A percentile compares a stretch with the other conserved stretches of the same genome.
Conservation (phyloP, 2,888 invertebrate species). For the Halictus quadricinctus region DNA sequence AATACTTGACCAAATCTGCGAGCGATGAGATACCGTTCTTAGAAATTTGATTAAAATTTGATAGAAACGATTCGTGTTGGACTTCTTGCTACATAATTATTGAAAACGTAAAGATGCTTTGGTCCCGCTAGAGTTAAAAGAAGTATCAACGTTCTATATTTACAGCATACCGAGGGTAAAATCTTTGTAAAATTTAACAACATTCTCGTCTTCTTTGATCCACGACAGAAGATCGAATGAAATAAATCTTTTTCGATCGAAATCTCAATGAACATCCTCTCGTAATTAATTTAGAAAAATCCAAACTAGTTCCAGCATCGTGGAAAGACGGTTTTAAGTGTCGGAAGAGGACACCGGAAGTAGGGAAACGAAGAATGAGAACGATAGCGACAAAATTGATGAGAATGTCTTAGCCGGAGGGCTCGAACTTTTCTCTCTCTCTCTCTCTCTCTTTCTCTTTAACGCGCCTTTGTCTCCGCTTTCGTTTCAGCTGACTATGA, state of each 20-base stretch:
- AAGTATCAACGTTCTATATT: too few species aligned
- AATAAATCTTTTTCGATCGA: background rate
- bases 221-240: too few species aligned
- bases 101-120: too few species aligned
- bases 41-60: too few species aligned
- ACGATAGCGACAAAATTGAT: constrained; percentile 62
- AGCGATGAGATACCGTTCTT: too few species aligned
- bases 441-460: constrained; percentile 11
- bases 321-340: background rate
- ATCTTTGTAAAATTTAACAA: too few species aligned
- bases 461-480: constrained; percentile 56
- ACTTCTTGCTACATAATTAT: too few species aligned
- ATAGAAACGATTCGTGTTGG: too few species aligned
- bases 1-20: too few species aligned
- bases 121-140: too few species aligned
- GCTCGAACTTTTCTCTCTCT: constrained; percentile 28
- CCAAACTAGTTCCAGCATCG: background rate
- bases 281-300: background rate
- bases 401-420: constrained; percentile 56
- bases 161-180: too few species aligned
- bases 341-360: background rate
- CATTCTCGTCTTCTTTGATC: too few species aligned
- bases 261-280: background rate
- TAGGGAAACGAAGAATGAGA: constrained; percentile 21
- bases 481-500: constrained; percentile 76